A percentile compares a stretch with the other conserved stretches of the same genome.
Conservation (phyloP, 2,888 invertebrate species). For the Rotaria socialis region DNA sequence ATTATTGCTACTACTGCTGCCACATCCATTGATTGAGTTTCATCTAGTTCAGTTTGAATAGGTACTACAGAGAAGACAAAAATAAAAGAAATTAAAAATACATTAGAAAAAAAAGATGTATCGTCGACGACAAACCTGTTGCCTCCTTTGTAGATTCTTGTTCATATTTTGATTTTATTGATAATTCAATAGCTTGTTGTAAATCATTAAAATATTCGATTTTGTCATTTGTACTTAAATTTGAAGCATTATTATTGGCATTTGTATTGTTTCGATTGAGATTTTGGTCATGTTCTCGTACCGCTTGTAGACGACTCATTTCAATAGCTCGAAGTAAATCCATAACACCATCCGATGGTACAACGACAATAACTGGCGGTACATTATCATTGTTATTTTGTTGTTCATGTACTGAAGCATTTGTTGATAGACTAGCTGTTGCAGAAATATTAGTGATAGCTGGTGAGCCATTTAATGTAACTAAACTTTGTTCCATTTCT, state of each 20-base stretch:
- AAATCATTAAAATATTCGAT: slow-evolving; percentile 12
- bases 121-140: not conserved
- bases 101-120: not conserved
- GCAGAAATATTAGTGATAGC: slow-evolving; percentile 47
- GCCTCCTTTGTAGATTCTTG: not conserved
- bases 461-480: slow-evolving; percentile 1
- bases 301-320: slow-evolving; percentile 69
- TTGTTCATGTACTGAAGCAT: not conserved
- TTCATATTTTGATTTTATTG: not conserved
- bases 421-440: slow-evolving; percentile 50
- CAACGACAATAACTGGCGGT: not conserved
- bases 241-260: not conserved
- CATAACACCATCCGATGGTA: slow-evolving; percentile 55
- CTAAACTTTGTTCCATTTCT: slow-evolving; percentile 28
- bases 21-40: not conserved
- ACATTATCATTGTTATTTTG: slow-evolving; percentile 60
- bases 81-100: not conserved
- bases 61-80: not conserved
- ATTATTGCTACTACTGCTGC: not conserved
- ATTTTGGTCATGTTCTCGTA: slow-evolving; percentile 62
- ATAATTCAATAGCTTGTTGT: slow-evolving; percentile 29
- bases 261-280: not conserved
- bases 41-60: not conserved
- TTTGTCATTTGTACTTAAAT: not conserved
- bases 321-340: slow-evolving; percentile 68